Conservation (phyloP, 2,888 invertebrate genomes). For the Orgyia antiqua region DNA sequence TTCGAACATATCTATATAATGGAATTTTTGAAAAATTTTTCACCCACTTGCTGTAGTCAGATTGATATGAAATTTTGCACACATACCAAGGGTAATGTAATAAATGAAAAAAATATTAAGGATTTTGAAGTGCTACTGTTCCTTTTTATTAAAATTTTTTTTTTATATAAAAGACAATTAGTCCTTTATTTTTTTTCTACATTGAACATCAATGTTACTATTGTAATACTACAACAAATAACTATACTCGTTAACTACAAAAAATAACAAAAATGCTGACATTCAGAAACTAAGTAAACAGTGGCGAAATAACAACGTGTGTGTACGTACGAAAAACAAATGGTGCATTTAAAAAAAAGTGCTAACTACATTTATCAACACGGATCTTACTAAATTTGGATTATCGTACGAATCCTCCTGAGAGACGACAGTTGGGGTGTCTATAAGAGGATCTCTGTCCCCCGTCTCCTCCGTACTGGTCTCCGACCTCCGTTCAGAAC, state of each 20-base stretch:
- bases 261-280: slow-evolving; percentile 11
- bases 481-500: slow-evolving; percentile 51
- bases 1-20: no score
- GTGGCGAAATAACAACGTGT: no score
- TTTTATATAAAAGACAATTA: no score
- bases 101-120: no score
- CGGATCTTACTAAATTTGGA: slow-evolving; percentile 59
- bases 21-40: no score
- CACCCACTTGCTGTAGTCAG: no score
- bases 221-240: slow-evolving; percentile 2
- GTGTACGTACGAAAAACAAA: slow-evolving; percentile 16
- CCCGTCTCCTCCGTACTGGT: slow-evolving; percentile 31
- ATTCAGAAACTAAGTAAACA: slow-evolving; percentile 11
- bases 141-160: no score
- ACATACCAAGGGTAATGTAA: no score
- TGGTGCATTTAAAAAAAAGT: slow-evolving; percentile 25
- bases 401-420: slow-evolving; percentile 59
- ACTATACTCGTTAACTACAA: slow-evolving; percentile 2
- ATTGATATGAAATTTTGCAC: no score
- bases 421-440: slow-evolving; percentile 47
- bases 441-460: slow-evolving; percentile 60
- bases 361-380: slow-evolving; percentile 38
- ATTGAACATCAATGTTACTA: background rate
- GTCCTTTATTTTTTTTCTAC: no score
- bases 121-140: no score